These are phyloP conservation scores for Lepidochrysops patricia DNA, from an alignment of 2,888 invertebrate genomes.

Conservation along the genomic window DNA sequence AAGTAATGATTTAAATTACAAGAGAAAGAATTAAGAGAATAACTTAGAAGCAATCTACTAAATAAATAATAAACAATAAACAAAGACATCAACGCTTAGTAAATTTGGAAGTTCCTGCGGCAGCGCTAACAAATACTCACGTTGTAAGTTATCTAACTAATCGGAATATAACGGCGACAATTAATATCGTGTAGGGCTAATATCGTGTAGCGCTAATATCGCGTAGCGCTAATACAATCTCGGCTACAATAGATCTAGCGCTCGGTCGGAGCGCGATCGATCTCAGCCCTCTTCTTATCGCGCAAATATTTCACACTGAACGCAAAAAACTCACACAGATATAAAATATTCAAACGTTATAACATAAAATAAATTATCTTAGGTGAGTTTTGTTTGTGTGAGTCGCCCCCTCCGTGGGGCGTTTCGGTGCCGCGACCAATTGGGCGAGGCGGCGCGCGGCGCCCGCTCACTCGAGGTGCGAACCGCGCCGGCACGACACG, in stretches of 20 bases:
- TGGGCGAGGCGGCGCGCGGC: constrained; percentile 72
- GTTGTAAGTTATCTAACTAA: neutral
- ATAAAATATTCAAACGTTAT: constrained; percentile 75
- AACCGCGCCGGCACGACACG: constrained; percentile 36
- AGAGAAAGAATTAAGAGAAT: too few species aligned
- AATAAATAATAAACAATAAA: neutral
- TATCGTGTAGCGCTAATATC: constrained; percentile 9
- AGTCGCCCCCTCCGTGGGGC: constrained; percentile 67
- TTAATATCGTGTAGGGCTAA: constrained; percentile 12
- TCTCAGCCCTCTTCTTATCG: constrained; percentile 74
- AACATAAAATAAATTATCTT: constrained; percentile 75
- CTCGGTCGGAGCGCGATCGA: constrained; percentile 68
- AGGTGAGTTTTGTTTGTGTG: constrained; percentile 66
- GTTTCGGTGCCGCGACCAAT: constrained; percentile 67
- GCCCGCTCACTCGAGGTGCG: constrained; percentile 53
- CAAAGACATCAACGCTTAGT: neutral
- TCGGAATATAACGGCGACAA: neutral
- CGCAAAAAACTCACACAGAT: constrained; percentile 75
- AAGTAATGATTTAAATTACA: too few species aligned
- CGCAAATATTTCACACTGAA: constrained; percentile 75
- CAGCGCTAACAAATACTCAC: neutral
- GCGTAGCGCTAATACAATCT: constrained; percentile 21
- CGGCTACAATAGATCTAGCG: constrained; percentile 49
- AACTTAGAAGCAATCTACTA: neutral
- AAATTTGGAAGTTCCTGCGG: neutral